Percentiles rank a stretch among this genome's conserved stretches.
Evolutionary conservation across 2,888 invertebrate genomes (phyloP).

Genomic region (Leucophenga montana): DNA sequence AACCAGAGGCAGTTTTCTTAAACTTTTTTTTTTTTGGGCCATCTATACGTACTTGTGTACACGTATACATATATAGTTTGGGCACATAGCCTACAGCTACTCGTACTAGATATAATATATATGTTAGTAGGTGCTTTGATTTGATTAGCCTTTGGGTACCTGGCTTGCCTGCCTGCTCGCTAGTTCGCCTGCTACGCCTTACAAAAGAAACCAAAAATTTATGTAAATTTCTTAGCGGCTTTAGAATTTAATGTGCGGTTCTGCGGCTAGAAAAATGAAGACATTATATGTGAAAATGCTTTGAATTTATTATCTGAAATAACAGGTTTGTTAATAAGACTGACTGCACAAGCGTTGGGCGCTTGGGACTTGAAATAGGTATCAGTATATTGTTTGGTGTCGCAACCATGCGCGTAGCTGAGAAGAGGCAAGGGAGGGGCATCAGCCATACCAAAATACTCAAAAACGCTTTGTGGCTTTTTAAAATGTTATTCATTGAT

Average conservation of each 20-base stretch:
- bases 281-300: constrained; percentile 53
- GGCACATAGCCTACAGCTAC: constrained; percentile 30
- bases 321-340: constrained; percentile 55
- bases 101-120: no score
- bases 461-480: no score
- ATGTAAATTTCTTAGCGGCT: constrained; percentile 63
- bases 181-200: constrained; percentile 38
- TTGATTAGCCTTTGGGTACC: constrained; percentile 11
- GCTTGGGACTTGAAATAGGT: neutral
- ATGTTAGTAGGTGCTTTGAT: constrained; percentile 22
- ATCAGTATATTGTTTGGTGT: neutral
- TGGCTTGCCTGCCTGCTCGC: constrained; percentile 50
- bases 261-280: constrained; percentile 46
- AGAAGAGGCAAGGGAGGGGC: no score
- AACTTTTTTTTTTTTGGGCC: constrained; percentile 27
- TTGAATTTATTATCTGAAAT: constrained; percentile 44
- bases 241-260: constrained; percentile 62
- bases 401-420: no score
- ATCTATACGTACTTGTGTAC: no score
- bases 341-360: constrained; percentile 25
- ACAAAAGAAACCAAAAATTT: constrained; percentile 48
- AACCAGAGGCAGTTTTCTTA: constrained; percentile 20
- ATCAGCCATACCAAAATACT: no score
- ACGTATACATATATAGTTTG: no score
- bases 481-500: no score